Evolutionary conservation across 2,797 vertebrate species (phyloP), one percentile per base, ranked within the genome.

Genomic region (Acanthurus tractus): DNA sequence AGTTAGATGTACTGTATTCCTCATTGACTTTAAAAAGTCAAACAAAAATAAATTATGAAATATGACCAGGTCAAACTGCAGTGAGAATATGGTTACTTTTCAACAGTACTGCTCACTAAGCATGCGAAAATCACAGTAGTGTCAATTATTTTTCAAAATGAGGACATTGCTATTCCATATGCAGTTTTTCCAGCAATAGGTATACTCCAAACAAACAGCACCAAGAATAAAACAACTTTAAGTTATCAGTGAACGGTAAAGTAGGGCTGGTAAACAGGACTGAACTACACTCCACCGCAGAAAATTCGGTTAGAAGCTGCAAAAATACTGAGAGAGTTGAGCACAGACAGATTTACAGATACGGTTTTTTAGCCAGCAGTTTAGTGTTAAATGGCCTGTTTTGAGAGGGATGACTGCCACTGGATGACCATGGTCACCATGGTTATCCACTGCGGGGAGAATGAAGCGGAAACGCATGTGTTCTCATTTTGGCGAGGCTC

Each of bases 371-470:
- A 55, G 17, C 1, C 44, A 34, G 56, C 9, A 55, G n/a, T 66
- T 70, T 14, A 22, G 64, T 0, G 0, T 5, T 65, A 25, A 15
- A 70, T 25, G 29, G 42, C n/a, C 66, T 14, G 22, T 20, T 40
- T 67, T 59, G 17, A 57, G 64, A 23, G 34, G 15, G 42, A 25
- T 52, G 25, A 49, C 25, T 1, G 10, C 44, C 20, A 52, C 12
- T 58, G 36, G 22, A 44, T 57, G 55, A 45, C 48, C n/a, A 8
- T 22, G 49, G 55, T 80, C 10, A 1, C 23, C 29, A 53, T 62
- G 54, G 49, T 56, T 68, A 40, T 62, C n/a, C n/a, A 14, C 13
- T 42, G 56, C 66, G 57, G 49, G 44, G 23, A 70, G 14, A 45
- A 69, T 10, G 14, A 12, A 69, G 56, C 8, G 10, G 12, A 48